These are phyloP conservation scores for Alethe diademata DNA, from an alignment of 2,113 vertebrate species.

Conservation along the genomic window DNA sequence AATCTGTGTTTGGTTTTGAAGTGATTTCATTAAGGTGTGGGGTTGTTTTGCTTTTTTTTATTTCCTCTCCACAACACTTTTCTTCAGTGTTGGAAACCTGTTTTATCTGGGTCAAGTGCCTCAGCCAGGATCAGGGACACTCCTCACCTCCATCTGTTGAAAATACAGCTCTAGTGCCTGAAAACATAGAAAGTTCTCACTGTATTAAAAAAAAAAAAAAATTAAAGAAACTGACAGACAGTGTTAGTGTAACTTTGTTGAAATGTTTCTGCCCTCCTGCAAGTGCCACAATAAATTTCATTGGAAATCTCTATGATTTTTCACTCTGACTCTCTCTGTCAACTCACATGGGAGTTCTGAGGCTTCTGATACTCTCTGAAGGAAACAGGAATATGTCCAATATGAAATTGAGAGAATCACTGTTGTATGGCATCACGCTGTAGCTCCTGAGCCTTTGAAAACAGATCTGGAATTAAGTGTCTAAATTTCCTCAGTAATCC, in stretches of 20 bases:
- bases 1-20: background rate
- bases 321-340: background rate
- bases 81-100: background rate
- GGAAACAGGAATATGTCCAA: background rate
- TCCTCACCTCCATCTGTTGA: background rate
- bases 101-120: background rate
- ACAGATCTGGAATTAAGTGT: background rate
- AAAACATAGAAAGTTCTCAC: background rate
- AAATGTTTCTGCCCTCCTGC: background rate
- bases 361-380: background rate
- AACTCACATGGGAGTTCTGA: background rate
- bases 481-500: background rate
- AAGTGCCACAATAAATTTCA: background rate
- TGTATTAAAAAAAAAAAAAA: background rate
- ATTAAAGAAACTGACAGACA: too few species aligned
- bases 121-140: background rate
- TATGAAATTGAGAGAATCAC: background rate
- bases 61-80: background rate
- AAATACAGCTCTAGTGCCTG: background rate
- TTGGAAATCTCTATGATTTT: background rate
- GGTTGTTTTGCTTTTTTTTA: background rate
- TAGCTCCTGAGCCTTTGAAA: background rate
- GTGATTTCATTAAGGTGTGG: background rate
- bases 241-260: background rate
- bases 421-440: background rate